These are phyloP conservation scores for Agonopterix arenella DNA, from an alignment of 2,888 invertebrate genomes.

Conservation along the genomic window DNA sequence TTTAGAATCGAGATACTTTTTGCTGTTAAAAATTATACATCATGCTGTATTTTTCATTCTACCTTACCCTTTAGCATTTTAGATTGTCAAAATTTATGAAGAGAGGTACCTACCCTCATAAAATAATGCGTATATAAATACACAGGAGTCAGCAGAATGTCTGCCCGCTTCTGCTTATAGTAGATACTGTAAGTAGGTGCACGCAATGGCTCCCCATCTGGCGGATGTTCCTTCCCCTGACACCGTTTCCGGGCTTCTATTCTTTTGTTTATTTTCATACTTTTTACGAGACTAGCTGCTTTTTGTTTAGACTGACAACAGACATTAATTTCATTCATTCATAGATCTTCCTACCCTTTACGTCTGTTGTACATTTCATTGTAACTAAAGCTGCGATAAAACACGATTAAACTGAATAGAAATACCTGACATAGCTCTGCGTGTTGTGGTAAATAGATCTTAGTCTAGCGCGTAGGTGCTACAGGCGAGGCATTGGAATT, in stretches of 20 bases:
- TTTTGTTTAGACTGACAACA: constrained; percentile 45
- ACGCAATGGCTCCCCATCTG: constrained; percentile 53
- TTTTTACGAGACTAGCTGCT: constrained; percentile 52
- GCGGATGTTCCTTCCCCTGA: constrained; percentile 69
- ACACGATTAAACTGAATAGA: not conserved
- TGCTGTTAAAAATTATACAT: not conserved
- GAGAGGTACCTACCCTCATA: too few relatives aligned
- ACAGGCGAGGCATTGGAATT: constrained; percentile 72
- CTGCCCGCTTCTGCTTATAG: too few relatives aligned
- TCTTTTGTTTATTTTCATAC: constrained; percentile 59
- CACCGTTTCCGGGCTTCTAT: constrained; percentile 63
- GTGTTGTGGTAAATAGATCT: constrained; percentile 29
- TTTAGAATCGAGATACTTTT: constrained; percentile 19
- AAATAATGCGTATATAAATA: too few relatives aligned
- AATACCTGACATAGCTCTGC: constrained; percentile 1
- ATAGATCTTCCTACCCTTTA: constrained; percentile 22
- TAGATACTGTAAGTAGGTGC: not conserved
- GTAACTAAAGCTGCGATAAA: not conserved
- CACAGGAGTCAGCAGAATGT: too few relatives aligned
- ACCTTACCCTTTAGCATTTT: too few relatives aligned
- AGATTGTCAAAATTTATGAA: too few relatives aligned
- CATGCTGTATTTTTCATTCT: too few relatives aligned
- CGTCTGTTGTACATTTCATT: not conserved
- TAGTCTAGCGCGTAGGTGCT: constrained; percentile 56
- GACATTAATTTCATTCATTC: constrained; percentile 43